Base-by-base conservation (phyloP, 2,888 invertebrate genomes). In the Drosophila tanythrix region DNA sequence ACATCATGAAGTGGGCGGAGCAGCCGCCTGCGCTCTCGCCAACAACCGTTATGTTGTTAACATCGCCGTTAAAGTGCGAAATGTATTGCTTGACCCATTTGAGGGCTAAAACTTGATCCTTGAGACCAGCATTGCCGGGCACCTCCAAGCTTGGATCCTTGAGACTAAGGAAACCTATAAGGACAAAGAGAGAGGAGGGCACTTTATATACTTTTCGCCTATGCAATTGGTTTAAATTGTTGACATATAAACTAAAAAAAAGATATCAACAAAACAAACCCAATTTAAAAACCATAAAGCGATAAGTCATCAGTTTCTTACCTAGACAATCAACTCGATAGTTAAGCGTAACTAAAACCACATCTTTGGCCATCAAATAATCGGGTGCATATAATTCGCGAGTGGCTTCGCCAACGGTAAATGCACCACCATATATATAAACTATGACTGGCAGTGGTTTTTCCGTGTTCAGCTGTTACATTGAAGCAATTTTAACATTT, bases 81-180 rank as follows among this genome's bases (percentile, higher is more conserved):
- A 94, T 93, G 65, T 94, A 94, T 38, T 92, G 83, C 65, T 94
- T 93, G 0, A 94, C 91, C 94, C 94, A 94, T 82, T 93, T 93
- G 21, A 94, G 79, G 0, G 94, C 94, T 76, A 94, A 72, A 0
- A 94, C 91, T 89, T 94, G 93, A 85, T 94, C 94, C 88, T 94
- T 94, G 0, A 94, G 89, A 0, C 93, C 94, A 2, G 94, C 94
- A 87, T 94, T 94, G 0, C 94, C 94, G 2, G 94, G 94, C 31
- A 94, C 92, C 43, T 93, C 90, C 1, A 94, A 77, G 3, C 91
- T 88, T n/a, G 93, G 91, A 80, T 94, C 94, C 51, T 93, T 89
- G 0, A 94, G 87, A 43, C 92, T 93, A n/a, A 94, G 87, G 66
- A 94, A 94, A 18, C 94, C 94, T 94, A 13, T 13, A 10, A 8